Base-by-base conservation (phyloP, 2,797 vertebrate species). In the Pterois miles region DNA sequence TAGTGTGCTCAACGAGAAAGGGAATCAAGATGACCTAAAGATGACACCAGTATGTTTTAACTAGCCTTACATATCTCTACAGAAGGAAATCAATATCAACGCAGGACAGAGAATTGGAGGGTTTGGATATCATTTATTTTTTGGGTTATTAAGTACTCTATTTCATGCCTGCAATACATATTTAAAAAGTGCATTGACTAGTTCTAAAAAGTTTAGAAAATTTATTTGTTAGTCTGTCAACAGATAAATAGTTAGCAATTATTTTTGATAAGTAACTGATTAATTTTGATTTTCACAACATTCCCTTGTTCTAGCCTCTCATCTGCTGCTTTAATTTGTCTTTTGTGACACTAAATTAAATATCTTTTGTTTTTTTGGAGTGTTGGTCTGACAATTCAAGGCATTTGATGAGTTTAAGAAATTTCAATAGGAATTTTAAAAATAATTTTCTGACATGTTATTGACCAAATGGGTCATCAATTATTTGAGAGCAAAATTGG, bases 1-100 rank as follows among this genome's bases (percentile, higher is more conserved):
- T 25, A 82, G 43, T 25, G 40, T 43, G n/a, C 31, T 60, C 53
- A 65, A 16, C 77, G 33, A 48, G 57, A 60, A 65, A 65, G 36
- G 38, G 25, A 71, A 66, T 50, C 3, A 52, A 59, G 54, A 62
- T 6, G 22, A 6, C 4, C 50, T 66, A 7, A 62, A 83, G 58
- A 63, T 56, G 23, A 46, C 18, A 23, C 6, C 1, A 3, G 33
- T 18, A 18, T 13, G 2, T 63, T 62, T 71, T n/a, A 74, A 34
- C 25, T 3, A 58, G 34, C 9, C 18, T 50, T 3, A 7, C 11
- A 46, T 38, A 13, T 66, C 5, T 66, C 20, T 10, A 13, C 40
- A 52, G 59, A 58, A 14, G 16, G 20, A 36, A 60, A 22, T 22
- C 27, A n/a, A 54, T 34, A 50, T 60, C 22, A 23, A 6, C 23